Conservation (phyloP, 2,797 vertebrate genomes). For the Chiroxiphia lanceolata region DNA sequence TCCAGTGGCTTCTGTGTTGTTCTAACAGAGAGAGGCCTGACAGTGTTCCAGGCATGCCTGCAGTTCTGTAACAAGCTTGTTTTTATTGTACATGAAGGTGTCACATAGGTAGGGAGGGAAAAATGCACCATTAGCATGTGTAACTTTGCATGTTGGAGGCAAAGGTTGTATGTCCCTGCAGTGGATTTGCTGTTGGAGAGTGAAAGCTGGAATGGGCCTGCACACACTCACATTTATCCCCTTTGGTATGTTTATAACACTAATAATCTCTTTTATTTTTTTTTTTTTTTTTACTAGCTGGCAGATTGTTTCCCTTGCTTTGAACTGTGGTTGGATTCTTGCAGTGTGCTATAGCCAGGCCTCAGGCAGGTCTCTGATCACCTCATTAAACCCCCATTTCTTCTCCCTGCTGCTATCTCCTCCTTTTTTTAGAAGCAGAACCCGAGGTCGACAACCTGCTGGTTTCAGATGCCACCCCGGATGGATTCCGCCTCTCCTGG, state of each 20-base stretch:
- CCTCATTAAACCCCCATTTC: background rate
- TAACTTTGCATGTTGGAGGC: slow-evolving; percentile 63
- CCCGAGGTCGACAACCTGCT: slow-evolving; percentile 89
- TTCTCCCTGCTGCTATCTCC: slow-evolving; percentile 43
- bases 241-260: background rate
- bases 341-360: slow-evolving; percentile 24
- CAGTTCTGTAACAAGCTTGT: slow-evolving; percentile 34
- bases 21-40: background rate
- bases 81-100: slow-evolving; percentile 25
- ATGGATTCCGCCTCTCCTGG: slow-evolving; percentile 90
- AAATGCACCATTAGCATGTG: slow-evolving; percentile 71
- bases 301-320: slow-evolving; percentile 52
- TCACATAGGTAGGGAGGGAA: slow-evolving; percentile 20
- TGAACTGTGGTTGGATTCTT: slow-evolving; percentile 48
- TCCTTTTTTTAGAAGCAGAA: slow-evolving; percentile 85
- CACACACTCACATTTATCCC: background rate
- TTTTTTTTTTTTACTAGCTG: slow-evolving; percentile 35
- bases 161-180: slow-evolving; percentile 26
- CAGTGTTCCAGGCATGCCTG: slow-evolving; percentile 9
- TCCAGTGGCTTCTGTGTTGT: slow-evolving; percentile 1
- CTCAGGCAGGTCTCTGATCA: background rate
- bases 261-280: background rate
- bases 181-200: slow-evolving; percentile 43
- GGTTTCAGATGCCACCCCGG: slow-evolving; percentile 83
- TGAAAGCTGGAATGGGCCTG: slow-evolving; percentile 46